Evolutionary conservation across 2,888 invertebrate species (phyloP).

Genomic region (Xestia ashworthii): DNA sequence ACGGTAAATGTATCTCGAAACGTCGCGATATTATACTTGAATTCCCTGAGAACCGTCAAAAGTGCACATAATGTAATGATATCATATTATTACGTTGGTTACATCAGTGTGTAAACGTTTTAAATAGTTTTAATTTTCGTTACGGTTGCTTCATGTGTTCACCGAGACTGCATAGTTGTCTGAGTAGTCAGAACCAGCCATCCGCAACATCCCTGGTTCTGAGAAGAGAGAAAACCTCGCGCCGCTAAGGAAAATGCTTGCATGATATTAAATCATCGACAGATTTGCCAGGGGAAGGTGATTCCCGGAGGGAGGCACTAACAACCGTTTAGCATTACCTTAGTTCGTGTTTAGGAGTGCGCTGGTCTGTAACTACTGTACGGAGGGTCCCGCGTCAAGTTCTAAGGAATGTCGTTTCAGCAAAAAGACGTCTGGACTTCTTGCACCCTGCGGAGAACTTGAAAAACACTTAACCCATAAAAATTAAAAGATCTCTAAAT

Average conservation of each 20-base stretch:
- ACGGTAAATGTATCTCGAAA: background rate
- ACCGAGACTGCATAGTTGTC: background rate
- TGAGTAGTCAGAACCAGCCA: too few relatives aligned
- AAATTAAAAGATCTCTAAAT: too few relatives aligned
- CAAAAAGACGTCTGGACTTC: background rate
- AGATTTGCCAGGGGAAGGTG: background rate
- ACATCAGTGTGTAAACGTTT: slow-evolving; percentile 3
- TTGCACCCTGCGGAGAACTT: background rate
- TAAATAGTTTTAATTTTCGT: slow-evolving; percentile 4
- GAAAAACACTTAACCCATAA: background rate
- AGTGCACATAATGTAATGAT: background rate
- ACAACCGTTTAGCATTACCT: background rate
- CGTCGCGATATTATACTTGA: background rate
- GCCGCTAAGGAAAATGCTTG: background rate
- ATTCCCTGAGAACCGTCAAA: background rate
- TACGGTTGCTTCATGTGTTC: slow-evolving; percentile 5
- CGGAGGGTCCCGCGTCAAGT: background rate
- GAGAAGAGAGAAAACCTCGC: background rate
- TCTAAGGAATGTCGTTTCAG: background rate
- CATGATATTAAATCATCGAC: background rate
- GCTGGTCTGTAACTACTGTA: background rate
- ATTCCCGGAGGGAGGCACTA: too few relatives aligned
- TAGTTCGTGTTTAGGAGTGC: background rate
- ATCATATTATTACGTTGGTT: slow-evolving; percentile 2
- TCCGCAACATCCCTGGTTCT: too few relatives aligned